phyloP scores from a whole-genome alignment of 2,113 vertebrate species.

The Siniperca chuatsi region DNA sequence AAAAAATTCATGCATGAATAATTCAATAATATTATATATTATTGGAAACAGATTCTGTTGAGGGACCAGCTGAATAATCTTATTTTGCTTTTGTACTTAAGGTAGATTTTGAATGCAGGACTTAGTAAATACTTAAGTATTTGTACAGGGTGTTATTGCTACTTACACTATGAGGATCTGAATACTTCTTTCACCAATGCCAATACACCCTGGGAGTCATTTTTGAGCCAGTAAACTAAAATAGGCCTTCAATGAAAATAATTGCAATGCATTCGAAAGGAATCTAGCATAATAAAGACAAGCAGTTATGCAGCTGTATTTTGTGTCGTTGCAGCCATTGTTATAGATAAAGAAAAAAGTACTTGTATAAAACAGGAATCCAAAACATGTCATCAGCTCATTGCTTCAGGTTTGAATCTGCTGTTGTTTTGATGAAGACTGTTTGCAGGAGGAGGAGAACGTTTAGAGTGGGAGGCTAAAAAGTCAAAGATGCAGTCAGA shows the following conservation, averaged over 20 bases:
- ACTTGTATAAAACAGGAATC: neutral
- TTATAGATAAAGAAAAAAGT: too few species aligned
- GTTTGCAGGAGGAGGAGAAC: slow-evolving; percentile 36
- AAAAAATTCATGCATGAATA: neutral
- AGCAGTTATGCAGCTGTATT: neutral
- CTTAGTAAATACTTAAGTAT: neutral
- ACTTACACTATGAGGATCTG: too few species aligned
- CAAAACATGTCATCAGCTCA: neutral
- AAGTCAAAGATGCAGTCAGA: slow-evolving; percentile 45
- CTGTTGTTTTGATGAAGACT: slow-evolving; percentile 29
- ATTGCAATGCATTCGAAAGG: neutral
- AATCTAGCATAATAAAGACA: neutral
- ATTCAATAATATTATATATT: neutral
- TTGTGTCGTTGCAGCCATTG: neutral
- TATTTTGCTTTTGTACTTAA: neutral
- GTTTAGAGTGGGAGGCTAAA: slow-evolving; percentile 46
- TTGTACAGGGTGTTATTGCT: neutral
- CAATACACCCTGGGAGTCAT: neutral
- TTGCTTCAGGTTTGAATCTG: neutral
- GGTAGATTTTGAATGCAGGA: neutral
- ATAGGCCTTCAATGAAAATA: neutral
- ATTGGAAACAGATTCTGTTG: neutral
- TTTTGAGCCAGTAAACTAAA: neutral
- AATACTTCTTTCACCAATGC: neutral
- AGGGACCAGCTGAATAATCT: neutral